Evolutionary conservation across 2,888 invertebrate genomes (phyloP), one percentile per base, ranked within the genome.

Genomic region (Halocaridina rubra): DNA sequence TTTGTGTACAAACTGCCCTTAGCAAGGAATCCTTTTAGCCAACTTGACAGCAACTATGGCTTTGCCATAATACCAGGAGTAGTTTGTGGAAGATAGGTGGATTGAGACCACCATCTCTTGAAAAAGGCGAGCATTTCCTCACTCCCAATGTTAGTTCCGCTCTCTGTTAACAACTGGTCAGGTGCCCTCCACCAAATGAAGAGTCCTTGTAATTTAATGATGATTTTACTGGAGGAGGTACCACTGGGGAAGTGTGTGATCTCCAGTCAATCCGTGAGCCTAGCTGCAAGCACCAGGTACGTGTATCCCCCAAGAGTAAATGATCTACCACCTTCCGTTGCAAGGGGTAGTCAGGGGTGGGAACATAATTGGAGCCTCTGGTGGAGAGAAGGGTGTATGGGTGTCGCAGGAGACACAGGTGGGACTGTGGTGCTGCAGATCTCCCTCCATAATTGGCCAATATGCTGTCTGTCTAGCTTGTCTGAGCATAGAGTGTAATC

Each of bases 221-320:
- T 78, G 22, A 80, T 27, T 71, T 8, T 30, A 13, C 27, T 2
- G 13, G 80, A 71, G 5, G 46, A 33, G 69, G 53, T 24, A 13
- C 53, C 39, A 10, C 46, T 16, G 3, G 53, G 79, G 79, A 79
- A 46, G 19, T 80, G 80, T 2, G 71, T 72, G 29, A 72, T 27
- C 30, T 72, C 72, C 59, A 80, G 71, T 71, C 80, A 80, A 4
- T 71, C 80, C 10, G 71, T 80, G 13, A 80, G 27, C 53, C 71
- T 64, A 16, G 71, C 72, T 19, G 80, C 59, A 30, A 72, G 72
- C 5, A 61, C 80, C 57, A 80, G 53, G 59, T 80, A 80, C 5
- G 32, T 69, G 30, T 72, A 59, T 19, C 71, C 71, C 5, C 19
- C 22, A 53, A 24, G 57, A 72, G 72, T 29, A 80, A 53, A 19